phyloP scores from a whole-genome alignment of 2,888 invertebrate genomes.

The Phaedon cochleariae region DNA sequence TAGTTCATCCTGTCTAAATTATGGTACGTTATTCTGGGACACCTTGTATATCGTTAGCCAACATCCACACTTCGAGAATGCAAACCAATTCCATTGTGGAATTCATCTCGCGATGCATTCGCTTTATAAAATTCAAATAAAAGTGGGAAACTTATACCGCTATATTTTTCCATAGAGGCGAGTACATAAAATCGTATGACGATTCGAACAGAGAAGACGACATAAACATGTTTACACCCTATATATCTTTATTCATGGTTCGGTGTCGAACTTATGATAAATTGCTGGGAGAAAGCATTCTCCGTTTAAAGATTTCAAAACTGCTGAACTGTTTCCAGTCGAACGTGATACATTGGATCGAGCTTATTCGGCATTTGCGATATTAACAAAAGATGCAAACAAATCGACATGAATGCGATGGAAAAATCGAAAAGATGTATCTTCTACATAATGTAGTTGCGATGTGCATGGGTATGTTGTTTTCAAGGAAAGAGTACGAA shows the following conservation, averaged over 20 bases:
- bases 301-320: constrained; percentile 18
- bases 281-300: constrained; percentile 18
- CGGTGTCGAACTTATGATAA: constrained; percentile 18
- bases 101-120: background rate
- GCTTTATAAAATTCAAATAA: background rate
- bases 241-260: constrained; percentile 23
- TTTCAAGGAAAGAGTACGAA: too few species aligned
- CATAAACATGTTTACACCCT: constrained; percentile 26
- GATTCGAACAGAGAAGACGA: background rate
- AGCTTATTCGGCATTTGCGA: constrained; percentile 9
- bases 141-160: background rate
- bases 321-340: constrained; percentile 17
- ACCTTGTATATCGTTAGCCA: background rate
- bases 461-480: too few species aligned
- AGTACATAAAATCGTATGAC: background rate
- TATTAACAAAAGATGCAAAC: constrained; percentile 15
- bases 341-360: constrained; percentile 7
- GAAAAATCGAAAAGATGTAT: background rate
- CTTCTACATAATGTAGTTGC: too few species aligned
- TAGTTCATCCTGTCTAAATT: too few species aligned
- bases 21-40: too few species aligned
- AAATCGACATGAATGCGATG: constrained; percentile 3
- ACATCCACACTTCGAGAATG: background rate
- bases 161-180: background rate
- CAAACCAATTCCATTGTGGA: background rate